Evolutionary conservation across 1,140 invertebrate species (phyloP), one percentile per base, ranked within the genome.

Genomic region (Dendroctonus valens): DNA sequence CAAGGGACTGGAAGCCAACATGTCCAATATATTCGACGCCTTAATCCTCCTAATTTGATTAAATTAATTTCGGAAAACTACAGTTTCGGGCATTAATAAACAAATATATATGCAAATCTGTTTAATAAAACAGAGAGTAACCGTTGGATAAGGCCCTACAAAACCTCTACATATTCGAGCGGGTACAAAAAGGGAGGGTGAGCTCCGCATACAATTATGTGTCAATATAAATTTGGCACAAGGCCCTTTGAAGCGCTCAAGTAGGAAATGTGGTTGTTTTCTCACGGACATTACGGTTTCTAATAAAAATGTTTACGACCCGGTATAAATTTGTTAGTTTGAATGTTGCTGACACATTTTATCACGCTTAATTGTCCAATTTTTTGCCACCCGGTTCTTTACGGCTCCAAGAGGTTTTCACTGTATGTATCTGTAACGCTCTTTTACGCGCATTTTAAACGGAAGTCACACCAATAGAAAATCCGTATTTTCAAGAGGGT

Each of bases 221-320:
- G 73, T 75, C 73, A 75, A 73, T 75, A 75, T 75, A 75, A 75
- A 75, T 75, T 73, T 75, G 71, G 72, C 72, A 65, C 69, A 70
- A 75, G 73, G 71, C 69, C 72, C 63, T 68, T 70, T 70, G 69
- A 70, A 69, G 69, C 41, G 69, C 68, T 64, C 53, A 67, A 69
- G 59, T 69, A 67, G 67, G 67, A 72, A 69, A 69, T 69, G 73
- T 50, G 69, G 69, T 72, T 68, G 68, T 66, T 75, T 75, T 75
- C 74, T 75, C 74, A 75, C 74, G 74, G 70, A 74, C 72, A 73
- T 72, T 73, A 73, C 69, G 71, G 65, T 69, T 69, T 69, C 67
- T 59, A 53, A 68, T 68, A 68, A 70, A 70, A 70, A 70, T 58
- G 68, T 70, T 70, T 70, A 70, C 60, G 57, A 66, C 62, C 63